Evolutionary conservation across 2,888 invertebrate genomes (phyloP), one percentile per base, ranked within the genome.

Genomic region (Pseudococcus longispinus): DNA sequence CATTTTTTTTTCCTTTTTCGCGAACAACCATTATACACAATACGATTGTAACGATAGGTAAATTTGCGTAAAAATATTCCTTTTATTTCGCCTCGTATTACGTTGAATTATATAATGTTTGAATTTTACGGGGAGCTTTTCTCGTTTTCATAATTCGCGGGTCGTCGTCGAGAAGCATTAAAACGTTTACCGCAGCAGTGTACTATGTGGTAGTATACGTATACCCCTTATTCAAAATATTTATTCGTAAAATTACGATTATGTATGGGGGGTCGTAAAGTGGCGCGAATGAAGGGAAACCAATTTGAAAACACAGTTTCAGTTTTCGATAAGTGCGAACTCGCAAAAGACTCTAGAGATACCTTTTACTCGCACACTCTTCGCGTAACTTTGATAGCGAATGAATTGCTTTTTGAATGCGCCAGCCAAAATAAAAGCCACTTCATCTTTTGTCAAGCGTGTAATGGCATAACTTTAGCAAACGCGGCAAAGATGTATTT

Each of bases 391-490:
- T 60, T 23, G 60, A 23, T 60, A 60, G 60, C 60, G 60, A 60
- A 60, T 60, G 60, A 60, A 60, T 60, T 23, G 60, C 60, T 60
- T 60, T 60, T 20, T 23, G 60, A 60, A 60, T 60, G 20, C 60
- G 60, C 23, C 23, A 23, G 23, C 60, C 60, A 20, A 60, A 23
- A 60, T 60, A 60, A 60, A 60, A 60, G 60, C 60, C 60, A 60
- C 60, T 60, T 60, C 60, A 60, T 60, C 60, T 60, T 60, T 60
- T 60, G 60, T 60, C 60, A 60, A 60, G 60, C 60, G 60, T 60
- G 60, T 23, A 60, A 60, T 60, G 23, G 60, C 60, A 60, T 60
- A 60, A 60, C 60, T 60, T 60, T 60, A 6, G 60, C 15, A 23
- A 60, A 23, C 60, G 6, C 15, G 20, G 2, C 11, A 60, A 60